Conservation (phyloP, 2,797 vertebrate genomes). For the Acrossocheilus wenchowensis region DNA sequence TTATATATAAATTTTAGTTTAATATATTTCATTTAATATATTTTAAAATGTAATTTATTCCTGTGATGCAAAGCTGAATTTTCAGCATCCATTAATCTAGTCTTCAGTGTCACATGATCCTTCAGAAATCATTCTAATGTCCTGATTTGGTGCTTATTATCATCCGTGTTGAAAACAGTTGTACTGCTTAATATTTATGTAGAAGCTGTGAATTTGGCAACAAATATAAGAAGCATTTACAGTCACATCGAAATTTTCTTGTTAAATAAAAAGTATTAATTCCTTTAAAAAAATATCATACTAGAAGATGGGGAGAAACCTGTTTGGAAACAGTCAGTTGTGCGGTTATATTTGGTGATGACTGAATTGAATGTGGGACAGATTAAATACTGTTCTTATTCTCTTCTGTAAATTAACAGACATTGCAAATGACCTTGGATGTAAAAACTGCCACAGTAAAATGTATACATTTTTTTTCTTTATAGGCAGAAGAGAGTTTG, state of each 20-base stretch:
- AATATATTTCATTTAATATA: too few relatives aligned
- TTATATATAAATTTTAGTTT: too few relatives aligned
- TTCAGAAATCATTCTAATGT: neutral
- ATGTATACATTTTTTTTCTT: constrained; percentile 64
- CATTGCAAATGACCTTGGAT: neutral
- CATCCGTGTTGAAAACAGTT: neutral
- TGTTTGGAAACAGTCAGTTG: neutral
- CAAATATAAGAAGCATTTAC: neutral
- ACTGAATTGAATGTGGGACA: neutral
- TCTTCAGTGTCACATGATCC: neutral
- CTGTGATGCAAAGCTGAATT: neutral
- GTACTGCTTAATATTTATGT: neutral
- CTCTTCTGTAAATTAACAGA: neutral
- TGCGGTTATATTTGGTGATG: neutral
- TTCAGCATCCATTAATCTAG: neutral
- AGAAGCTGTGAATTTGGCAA: neutral
- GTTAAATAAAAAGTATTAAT: neutral
- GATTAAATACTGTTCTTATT: neutral
- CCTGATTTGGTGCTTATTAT: neutral
- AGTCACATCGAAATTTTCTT: neutral
- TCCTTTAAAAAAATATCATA: neutral
- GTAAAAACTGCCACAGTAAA: constrained; percentile 13
- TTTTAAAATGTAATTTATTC: too few relatives aligned
- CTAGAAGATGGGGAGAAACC: neutral
- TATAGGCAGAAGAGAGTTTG: constrained; percentile 97